Base-by-base conservation (phyloP, 2,113 vertebrate species). In the Pterocles burchelli region DNA sequence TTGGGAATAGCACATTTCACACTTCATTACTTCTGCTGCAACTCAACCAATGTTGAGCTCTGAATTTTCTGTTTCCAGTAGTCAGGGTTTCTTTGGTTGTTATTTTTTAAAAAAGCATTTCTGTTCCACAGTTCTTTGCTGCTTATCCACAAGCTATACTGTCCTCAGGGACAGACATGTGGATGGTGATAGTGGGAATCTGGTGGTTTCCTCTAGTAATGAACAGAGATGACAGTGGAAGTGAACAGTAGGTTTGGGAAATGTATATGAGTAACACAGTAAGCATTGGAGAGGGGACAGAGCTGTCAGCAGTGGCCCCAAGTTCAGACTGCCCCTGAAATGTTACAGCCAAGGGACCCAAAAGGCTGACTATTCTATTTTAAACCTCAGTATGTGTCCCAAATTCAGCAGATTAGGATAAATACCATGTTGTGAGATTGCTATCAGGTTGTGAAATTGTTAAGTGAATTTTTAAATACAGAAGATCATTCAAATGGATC, bases 1-100 rank as follows among this genome's bases (percentile, higher is more conserved):
- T 85, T 89, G 83, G 94, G 83, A 97, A 96, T 11, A 95, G 87
- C 91, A 93, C 93, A 93, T 96, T 97, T 97, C 95, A 96, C 82
- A 96, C 94, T 90, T 98, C 87, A 96, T 97, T 97, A 94, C 89
- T 90, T 95, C 73, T 92, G 79, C 87, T 96, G 86, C 66, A 81
- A 95, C 75, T 90, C 82, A 92, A 90, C 78, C 71, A 81, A 72
- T 62, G 72, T 74, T 96, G 93, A 87, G 87, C 79, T 94, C 85
- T 67, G 54, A 89, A 72, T 85, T 90, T 94, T 86, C 83, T 72
- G 36, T 81, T 88, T 92, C 68, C 65, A 95, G 38, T 34, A 93
- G n/a, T 70, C 67, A 93, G 51, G 31, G 33, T 61, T 88, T 85
- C 66, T 92, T 86, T 62, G 25, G 25, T 58, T 68, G 31, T 17